phyloP scores from a whole-genome alignment of 2,797 vertebrate genomes.

The Enteromius unitaeniatus region DNA sequence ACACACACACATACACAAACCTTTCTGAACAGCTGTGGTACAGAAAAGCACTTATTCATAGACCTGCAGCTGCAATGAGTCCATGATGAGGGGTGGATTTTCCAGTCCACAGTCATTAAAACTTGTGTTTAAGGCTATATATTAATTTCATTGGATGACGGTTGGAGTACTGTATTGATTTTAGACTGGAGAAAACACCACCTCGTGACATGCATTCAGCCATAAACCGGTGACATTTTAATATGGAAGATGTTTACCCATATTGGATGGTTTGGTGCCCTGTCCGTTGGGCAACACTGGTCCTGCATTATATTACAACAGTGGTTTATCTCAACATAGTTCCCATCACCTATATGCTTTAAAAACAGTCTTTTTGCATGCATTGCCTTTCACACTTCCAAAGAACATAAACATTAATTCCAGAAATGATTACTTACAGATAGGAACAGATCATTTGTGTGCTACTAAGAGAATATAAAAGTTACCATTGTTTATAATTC shows the following conservation, averaged over 20 bases:
- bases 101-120: constrained; percentile 32
- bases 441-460: not conserved
- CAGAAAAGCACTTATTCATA: constrained; percentile 26
- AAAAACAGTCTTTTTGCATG: not conserved
- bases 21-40: constrained; percentile 14
- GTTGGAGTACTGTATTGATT: not conserved
- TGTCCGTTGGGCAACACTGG: constrained; percentile 41
- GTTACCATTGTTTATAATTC: constrained; percentile 50
- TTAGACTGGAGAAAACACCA: constrained; percentile 48
- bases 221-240: constrained; percentile 3
- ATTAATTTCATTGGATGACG: not conserved
- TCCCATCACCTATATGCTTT: not conserved
- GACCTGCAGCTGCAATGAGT: constrained; percentile 30
- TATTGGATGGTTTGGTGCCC: constrained; percentile 45
- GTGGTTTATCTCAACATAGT: constrained; percentile 21
- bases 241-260: constrained; percentile 40
- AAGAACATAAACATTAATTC: not conserved
- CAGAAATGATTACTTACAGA: not conserved
- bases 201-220: constrained; percentile 43
- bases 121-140: not conserved
- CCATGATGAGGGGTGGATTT: constrained; percentile 37
- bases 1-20: not conserved
- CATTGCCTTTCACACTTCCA: not conserved
- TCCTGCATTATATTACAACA: constrained; percentile 53
- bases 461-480: not conserved